Base-by-base conservation (phyloP, 2,888 invertebrate species). In the Plagodis pulveraria region DNA sequence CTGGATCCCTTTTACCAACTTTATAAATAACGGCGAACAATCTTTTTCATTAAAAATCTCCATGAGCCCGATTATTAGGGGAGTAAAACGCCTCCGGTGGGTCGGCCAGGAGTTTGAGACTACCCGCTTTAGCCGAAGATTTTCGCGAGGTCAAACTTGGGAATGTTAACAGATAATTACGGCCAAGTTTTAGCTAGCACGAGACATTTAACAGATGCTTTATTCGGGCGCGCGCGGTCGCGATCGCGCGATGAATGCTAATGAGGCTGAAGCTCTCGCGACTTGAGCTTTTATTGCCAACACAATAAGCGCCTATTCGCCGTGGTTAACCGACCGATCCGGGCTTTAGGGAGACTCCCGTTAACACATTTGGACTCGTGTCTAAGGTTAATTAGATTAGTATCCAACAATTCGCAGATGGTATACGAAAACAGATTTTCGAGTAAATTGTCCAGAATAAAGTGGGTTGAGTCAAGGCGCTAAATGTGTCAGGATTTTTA, bases 151-250 rank as follows among this genome's bases (percentile, higher is more conserved):
- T 91, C 91, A 90, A 90, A 91, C 89, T 91, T 92, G 83, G 87
- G 84, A 89, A 90, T 92, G 91, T 92, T 91, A 91, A 91, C 92
- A 92, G 91, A 92, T 92, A 91, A 92, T 92, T 91, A 91, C 86
- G 84, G 81, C 82, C 83, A 91, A 91, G 91, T 91, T 91, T 90
- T 83, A 87, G 87, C 88, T 83, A 87, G 88, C 88, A 88, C 89
- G 90, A 90, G 91, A 92, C 91, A 91, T 92, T 92, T 92, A 92
- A 90, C 92, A 91, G 91, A 90, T 91, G 92, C 89, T 92, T 91
- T 88, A 87, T 89, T 89, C 86, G 87, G 86, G 86, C 83, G 84
- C 86, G 87, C 77, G 86, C 84, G 84, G 88, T 84, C 88, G 89
- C 89, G 90, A 83, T 86, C 91, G 89, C 85, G 84, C 86, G 83